These are phyloP conservation scores for Proterorhinus semilunaris DNA, from an alignment of 2,113 vertebrate genomes.

Conservation along the genomic window DNA sequence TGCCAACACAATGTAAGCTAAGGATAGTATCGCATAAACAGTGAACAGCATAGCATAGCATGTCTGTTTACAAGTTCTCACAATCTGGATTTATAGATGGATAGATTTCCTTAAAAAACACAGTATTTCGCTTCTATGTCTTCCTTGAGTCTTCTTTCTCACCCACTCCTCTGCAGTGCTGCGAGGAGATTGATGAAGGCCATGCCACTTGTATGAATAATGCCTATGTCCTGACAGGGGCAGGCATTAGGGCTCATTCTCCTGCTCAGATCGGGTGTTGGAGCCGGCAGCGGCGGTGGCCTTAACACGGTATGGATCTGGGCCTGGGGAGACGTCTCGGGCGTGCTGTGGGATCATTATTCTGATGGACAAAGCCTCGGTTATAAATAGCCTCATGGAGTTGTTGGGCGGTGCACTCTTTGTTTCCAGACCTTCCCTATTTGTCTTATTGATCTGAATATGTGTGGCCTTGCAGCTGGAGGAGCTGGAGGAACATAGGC, in stretches of 20 bases:
- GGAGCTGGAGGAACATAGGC: slow-evolving; percentile 9
- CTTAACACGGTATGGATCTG: slow-evolving; percentile 70
- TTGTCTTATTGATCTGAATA: slow-evolving; percentile 76
- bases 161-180: slow-evolving; percentile 13
- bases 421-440: slow-evolving; percentile 71
- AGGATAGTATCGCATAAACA: too few species aligned
- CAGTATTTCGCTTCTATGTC: background rate
- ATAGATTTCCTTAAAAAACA: background rate
- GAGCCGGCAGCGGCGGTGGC: slow-evolving; percentile 32
- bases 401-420: slow-evolving; percentile 66
- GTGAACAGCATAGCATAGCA: too few species aligned
- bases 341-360: slow-evolving; percentile 71
- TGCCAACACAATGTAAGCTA: too few species aligned
- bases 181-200: slow-evolving; percentile 42
- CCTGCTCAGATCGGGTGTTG: slow-evolving; percentile 52
- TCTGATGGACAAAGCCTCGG: slow-evolving; percentile 64
- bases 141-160: slow-evolving; percentile 4
- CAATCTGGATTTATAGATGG: too few species aligned
- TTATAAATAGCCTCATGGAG: slow-evolving; percentile 77
- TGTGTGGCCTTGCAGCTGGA: slow-evolving; percentile 51
- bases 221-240: slow-evolving; percentile 47
- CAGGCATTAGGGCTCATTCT: slow-evolving; percentile 47
- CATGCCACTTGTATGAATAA: slow-evolving; percentile 48
- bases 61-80: too few species aligned
- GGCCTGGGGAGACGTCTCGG: slow-evolving; percentile 63